These are phyloP conservation scores for Poecilia gillii DNA, from an alignment of 2,797 vertebrate genomes.

Conservation along the genomic window DNA sequence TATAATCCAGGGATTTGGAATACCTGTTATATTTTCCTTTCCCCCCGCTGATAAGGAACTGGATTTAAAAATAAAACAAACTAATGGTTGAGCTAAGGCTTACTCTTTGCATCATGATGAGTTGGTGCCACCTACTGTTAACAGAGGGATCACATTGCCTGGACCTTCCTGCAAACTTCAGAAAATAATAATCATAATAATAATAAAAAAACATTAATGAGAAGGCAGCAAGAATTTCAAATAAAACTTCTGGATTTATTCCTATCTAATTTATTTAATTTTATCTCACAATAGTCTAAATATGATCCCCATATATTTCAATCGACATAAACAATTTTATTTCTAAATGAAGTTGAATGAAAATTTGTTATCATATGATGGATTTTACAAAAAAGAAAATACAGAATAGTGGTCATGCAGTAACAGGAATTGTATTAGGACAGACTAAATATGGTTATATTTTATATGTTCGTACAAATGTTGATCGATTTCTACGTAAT, in stretches of 20 bases:
- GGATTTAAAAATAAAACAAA: slow-evolving; percentile 26
- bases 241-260: neutral
- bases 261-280: neutral
- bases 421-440: neutral
- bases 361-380: neutral
- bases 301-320: neutral
- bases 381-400: neutral
- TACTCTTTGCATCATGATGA: slow-evolving; percentile 67
- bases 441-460: neutral
- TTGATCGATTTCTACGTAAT: slow-evolving; percentile 1
- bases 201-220: neutral
- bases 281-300: neutral
- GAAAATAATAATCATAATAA: neutral
- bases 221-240: neutral
- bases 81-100: slow-evolving; percentile 40
- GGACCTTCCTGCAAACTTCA: slow-evolving; percentile 15
- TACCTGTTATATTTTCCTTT: neutral
- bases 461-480: slow-evolving; percentile 3
- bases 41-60: slow-evolving; percentile 18
- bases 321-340: neutral
- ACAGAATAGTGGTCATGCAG: neutral
- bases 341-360: neutral
- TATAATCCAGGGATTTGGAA: slow-evolving; percentile 12
- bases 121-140: slow-evolving; percentile 87
- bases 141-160: slow-evolving; percentile 58